Base-by-base conservation (phyloP, 2,797 vertebrate species). In the Thaleichthys pacificus region DNA sequence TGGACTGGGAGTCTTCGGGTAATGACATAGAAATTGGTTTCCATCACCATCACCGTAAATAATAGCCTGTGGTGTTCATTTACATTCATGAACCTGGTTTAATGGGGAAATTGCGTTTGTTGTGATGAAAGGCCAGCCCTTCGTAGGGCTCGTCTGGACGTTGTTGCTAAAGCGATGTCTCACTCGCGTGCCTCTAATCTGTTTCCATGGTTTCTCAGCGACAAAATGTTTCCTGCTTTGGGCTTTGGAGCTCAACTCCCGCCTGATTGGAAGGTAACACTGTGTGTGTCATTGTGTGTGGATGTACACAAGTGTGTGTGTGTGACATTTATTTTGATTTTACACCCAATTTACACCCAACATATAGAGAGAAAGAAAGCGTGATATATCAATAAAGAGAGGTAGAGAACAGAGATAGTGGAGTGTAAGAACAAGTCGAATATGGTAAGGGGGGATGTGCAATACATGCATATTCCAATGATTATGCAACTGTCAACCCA, bases 191-290 rank as follows among this genome's bases (percentile, higher is more conserved):
- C 42, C 42, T 14, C 76, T 68, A 87, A 87, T 89, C 76, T 90
- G 88, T 90, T 90, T 83, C 81, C 87, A 88, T 88, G 87, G 86
- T 88, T 88, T 85, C 84, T 81, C 80, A 99, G 98, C 58, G 96
- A 98, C 88, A 99, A 99, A 94, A 97, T 98, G 95, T 99, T 99
- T 94, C 98, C 98, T 78, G 98, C 98, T 71, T 91, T 99, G 86
- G 98, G 98, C 84, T 99, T 99, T n/a, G 98, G 98, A 2, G 98
- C 98, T 69, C 96, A 99, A 86, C 92, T 99, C 77, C 96, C 97
- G 0, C 97, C 97, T 38, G 97, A 99, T 92, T 99, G 98, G 97
- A 99, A 99, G 96, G 98, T 99, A 87, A 82, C 26, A 26, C 75
- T 21, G 30, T 21, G 35, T 73, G 64, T 61, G 7, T 4, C 2